These are phyloP conservation scores for Serripes groenlandicus DNA, from an alignment of 2,888 invertebrate genomes.

Conservation along the genomic window DNA sequence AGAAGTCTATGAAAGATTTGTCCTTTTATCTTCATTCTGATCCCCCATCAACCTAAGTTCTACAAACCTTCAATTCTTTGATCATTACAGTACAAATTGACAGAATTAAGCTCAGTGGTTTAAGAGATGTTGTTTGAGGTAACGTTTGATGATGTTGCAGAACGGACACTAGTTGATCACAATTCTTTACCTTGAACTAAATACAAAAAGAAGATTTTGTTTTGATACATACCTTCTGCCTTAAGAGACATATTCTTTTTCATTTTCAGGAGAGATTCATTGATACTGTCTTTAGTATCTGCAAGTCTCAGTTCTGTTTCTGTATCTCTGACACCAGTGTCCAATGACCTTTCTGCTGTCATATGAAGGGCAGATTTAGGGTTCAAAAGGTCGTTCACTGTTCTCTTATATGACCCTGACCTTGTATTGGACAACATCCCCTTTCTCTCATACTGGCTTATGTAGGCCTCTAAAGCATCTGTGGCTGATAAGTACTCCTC, in stretches of 20 bases:
- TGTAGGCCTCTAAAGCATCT: conserved; percentile 79
- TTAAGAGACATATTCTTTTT: conserved; percentile 66
- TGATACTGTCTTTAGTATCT: conserved; percentile 65
- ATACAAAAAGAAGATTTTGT: background rate
- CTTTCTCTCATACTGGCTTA: conserved; percentile 73
- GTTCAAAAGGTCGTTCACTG: conserved; percentile 68
- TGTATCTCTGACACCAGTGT: conserved; percentile 70
- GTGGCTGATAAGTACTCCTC: conserved; percentile 76
- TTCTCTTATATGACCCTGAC: conserved; percentile 55
- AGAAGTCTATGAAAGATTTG: too few species aligned
- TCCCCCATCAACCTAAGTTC: too few species aligned
- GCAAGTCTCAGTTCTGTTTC: conserved; percentile 67
- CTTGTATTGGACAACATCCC: conserved; percentile 33
- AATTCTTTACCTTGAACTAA: too few species aligned
- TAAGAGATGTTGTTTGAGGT: too few species aligned
- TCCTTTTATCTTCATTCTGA: too few species aligned
- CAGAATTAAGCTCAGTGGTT: too few species aligned
- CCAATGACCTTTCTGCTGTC: conserved; percentile 72
- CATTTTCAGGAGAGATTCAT: conserved; percentile 69
- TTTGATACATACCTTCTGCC: conserved; percentile 65
- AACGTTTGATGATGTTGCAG: too few species aligned
- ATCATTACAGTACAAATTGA: too few species aligned
- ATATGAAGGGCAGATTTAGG: conserved; percentile 71
- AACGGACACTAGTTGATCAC: too few species aligned
- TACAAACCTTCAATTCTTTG: too few species aligned